Percentiles rank a stretch among this genome's conserved stretches.
Evolutionary conservation across 2,797 vertebrate species (phyloP).

Genomic region (Gallinago nigripennis): DNA sequence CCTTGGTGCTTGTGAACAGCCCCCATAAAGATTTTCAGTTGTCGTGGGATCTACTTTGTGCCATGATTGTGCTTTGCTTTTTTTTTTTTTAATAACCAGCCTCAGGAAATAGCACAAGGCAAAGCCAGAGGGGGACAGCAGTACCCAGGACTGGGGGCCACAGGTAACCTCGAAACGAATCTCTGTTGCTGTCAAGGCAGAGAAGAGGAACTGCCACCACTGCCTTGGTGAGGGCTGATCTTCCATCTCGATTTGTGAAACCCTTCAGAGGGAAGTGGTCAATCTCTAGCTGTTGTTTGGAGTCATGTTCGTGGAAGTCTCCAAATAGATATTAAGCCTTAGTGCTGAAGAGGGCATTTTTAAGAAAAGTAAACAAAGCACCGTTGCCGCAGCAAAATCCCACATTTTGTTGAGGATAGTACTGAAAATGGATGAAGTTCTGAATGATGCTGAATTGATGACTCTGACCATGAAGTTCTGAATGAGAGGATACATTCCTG

Average conservation of each 20-base stretch:
- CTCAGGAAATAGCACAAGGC: not conserved
- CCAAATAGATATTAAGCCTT: not conserved
- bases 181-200: not conserved
- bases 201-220: not conserved
- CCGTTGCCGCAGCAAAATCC: not conserved
- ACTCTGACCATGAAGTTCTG: too few species aligned
- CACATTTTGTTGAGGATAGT: not conserved
- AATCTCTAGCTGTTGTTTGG: not conserved
- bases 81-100: not conserved
- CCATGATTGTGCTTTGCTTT: not conserved
- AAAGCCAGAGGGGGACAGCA: not conserved
- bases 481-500: not conserved
- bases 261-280: not conserved
- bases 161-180: not conserved
- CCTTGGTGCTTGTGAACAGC: fast-evolving
- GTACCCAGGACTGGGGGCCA: not conserved
- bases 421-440: not conserved
- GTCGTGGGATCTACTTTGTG: not conserved
- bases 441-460: too few species aligned
- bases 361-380: not conserved
- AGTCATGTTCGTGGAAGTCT: not conserved
- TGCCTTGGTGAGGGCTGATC: not conserved
- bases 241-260: not conserved
- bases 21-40: not conserved
- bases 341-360: not conserved